Conservation (phyloP, 2,113 vertebrate genomes). For the Oncorhynchus nerka region DNA sequence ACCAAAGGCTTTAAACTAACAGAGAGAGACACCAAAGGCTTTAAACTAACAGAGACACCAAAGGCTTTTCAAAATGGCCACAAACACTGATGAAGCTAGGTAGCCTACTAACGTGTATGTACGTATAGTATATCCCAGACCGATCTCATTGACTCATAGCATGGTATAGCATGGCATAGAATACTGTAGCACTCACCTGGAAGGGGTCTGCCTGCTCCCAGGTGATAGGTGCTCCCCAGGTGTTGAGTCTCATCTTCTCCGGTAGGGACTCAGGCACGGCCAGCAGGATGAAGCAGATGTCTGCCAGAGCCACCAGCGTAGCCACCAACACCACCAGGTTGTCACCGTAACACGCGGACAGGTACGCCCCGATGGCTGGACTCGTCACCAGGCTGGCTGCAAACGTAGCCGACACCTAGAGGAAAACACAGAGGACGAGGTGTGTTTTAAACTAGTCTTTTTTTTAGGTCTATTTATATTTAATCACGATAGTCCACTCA, state of each 20-base stretch:
- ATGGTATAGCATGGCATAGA: not conserved
- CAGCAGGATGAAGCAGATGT: slow-evolving; percentile 92
- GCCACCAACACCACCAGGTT: slow-evolving; percentile 87
- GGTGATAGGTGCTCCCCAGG: slow-evolving; percentile 86
- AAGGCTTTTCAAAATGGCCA: not conserved
- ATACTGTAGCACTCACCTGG: slow-evolving; percentile 72
- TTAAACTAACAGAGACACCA: not conserved
- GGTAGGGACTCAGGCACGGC: slow-evolving; percentile 92
- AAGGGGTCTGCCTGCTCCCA: slow-evolving; percentile 96
- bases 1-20: not conserved
- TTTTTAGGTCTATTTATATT: too few relatives aligned
- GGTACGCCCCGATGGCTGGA: slow-evolving; percentile 90
- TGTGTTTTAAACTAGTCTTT: not conserved
- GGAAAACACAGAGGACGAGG: slow-evolving; percentile 24
- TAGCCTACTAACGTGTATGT: not conserved
- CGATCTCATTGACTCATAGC: too few relatives aligned
- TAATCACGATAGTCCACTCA: too few relatives aligned
- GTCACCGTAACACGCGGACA: slow-evolving; percentile 88
- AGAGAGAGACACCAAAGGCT: too few relatives aligned
- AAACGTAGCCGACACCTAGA: slow-evolving; percentile 92
- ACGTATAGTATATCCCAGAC: too few relatives aligned
- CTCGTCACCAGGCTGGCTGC: slow-evolving; percentile 93
- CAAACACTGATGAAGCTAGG: not conserved
- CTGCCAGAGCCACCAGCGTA: slow-evolving; percentile 82
- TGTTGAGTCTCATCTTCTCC: slow-evolving; percentile 87